Base-by-base conservation (phyloP, 2,888 invertebrate species). In the Linnaemya vulpina region DNA sequence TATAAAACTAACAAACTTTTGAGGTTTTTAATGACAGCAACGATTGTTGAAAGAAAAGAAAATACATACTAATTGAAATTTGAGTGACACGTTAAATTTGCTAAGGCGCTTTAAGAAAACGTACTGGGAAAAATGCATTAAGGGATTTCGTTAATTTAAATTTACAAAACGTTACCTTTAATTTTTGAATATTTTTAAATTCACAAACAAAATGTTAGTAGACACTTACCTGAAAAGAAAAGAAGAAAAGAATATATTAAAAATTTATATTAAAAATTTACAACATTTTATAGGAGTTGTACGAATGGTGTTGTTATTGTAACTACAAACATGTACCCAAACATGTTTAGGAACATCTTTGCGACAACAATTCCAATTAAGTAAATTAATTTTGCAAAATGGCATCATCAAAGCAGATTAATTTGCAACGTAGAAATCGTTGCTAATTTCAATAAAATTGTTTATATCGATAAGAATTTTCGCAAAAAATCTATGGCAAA, bases 201-300 rank as follows among this genome's bases (percentile, higher is more conserved):
- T 60, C 17, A 49, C 15, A 38, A 71, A 46, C 20, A 30, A 30
- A n/a, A 65, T 20, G 13, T 22, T 15, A 35, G n/a, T n/a, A 17
- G 74, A 49, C 49, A 82, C 82, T 82, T 82, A 82, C 82, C 82
- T 82, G 63, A 20, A 76, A 82, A 70, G 70, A 76, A 25, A 76
- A 46, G 30, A 71, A 20, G 22, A n/a, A n/a, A 30, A 38, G 53
- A 17, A 22, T 25, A 53, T 7, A 35, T 22, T 46, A 25, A 65
- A 20, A 51, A 53, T 22, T 22, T 53, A 22, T 55, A 46, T 15
- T 30, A 25, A 25, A 11, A 38, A 38, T 49, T 7, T 49, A 49
- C 4, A 49, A 49, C 40, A 11, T 40, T 2, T 40, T 11, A 13
- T 11, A 13, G 40, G 38, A 38, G 3, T 40, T 17, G 10, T 17